phyloP scores from a whole-genome alignment of 2,888 invertebrate species.

The Phalera bucephala region DNA sequence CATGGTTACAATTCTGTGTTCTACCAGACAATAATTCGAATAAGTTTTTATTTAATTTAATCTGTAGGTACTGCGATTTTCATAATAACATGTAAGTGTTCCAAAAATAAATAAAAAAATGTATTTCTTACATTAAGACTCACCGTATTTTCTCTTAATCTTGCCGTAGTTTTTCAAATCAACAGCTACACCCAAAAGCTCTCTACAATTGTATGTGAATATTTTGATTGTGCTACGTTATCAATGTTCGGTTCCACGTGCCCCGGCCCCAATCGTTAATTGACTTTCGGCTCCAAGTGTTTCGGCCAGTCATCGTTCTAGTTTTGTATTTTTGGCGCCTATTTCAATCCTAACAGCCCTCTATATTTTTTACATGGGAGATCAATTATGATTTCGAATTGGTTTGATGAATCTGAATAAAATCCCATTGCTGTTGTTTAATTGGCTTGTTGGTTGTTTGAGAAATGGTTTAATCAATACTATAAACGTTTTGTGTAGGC shows the following conservation, averaged over 20 bases:
- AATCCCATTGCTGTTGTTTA: slow-evolving; percentile 79
- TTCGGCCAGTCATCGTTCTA: slow-evolving; percentile 79
- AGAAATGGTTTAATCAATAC: slow-evolving; percentile 73
- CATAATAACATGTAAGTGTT: no score
- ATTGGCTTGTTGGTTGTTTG: slow-evolving; percentile 75
- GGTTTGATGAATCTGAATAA: slow-evolving; percentile 82
- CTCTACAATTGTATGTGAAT: slow-evolving; percentile 29
- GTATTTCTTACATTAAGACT: no score
- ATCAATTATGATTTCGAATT: slow-evolving; percentile 82
- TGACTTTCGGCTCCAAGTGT: slow-evolving; percentile 73
- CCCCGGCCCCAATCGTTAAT: slow-evolving; percentile 63
- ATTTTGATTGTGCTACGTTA: slow-evolving; percentile 39
- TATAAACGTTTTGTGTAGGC: slow-evolving; percentile 48
- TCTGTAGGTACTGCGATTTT: no score
- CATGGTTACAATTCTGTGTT: no score
- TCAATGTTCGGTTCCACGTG: slow-evolving; percentile 62
- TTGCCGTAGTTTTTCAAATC: no score
- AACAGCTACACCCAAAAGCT: no score
- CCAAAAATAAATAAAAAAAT: no score
- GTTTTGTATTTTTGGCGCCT: slow-evolving; percentile 80
- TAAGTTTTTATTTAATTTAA: no score
- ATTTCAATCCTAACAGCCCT: slow-evolving; percentile 75
- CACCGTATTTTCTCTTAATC: no score
- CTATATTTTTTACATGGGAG: slow-evolving; percentile 77
- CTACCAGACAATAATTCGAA: no score